Percentiles rank a stretch among this genome's conserved stretches.
phyloP scores from a whole-genome alignment of 2,888 invertebrate genomes.

The Carabus problematicus region DNA sequence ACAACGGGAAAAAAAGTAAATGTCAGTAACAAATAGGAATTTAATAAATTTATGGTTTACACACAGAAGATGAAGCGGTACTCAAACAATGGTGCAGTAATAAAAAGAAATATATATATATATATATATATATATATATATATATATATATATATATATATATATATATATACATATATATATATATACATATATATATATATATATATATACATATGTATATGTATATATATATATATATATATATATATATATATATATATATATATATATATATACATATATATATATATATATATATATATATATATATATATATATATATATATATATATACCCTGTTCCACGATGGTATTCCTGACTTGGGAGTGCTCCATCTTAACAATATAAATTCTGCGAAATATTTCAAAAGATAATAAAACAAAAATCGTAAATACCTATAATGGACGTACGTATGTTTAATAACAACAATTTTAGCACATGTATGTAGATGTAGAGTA shows the following conservation, averaged over 20 bases:
- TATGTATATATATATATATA: constrained; percentile 29
- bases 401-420: no score
- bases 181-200: constrained; percentile 30
- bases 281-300: constrained; percentile 23
- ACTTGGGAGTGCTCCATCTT: no score
- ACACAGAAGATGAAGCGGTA: neutral
- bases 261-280: constrained; percentile 27
- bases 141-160: constrained; percentile 25
- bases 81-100: constrained; percentile 11
- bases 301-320: constrained; percentile 38
- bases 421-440: no score
- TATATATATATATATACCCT: constrained; percentile 38
- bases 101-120: constrained; percentile 27
- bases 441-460: no score
- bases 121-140: constrained; percentile 33
- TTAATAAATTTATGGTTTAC: neutral
- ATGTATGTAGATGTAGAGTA: constrained; percentile 34
- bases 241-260: constrained; percentile 34
- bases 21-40: neutral
- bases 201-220: constrained; percentile 6
- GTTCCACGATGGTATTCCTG: no score
- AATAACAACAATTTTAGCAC: no score
- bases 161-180: constrained; percentile 34
- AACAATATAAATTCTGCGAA: no score
- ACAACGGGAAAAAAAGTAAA: no score